A percentile compares a stretch with the other conserved stretches of the same genome.
phyloP scores from a whole-genome alignment of 1,140 invertebrate species.

The Proctacanthus coquilletti region DNA sequence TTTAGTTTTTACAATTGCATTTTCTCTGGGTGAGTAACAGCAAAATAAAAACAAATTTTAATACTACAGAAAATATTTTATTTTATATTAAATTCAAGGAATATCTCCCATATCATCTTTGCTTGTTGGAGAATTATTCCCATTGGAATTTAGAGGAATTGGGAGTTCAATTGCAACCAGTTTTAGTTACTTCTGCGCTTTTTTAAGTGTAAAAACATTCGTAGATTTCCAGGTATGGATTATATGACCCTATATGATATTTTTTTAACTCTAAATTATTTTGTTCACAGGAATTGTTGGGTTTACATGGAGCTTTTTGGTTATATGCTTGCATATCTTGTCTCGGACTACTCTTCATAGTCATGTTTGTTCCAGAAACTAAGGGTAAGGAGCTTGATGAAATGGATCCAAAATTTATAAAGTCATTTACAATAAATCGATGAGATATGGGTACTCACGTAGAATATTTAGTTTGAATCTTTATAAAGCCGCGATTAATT shows the following conservation, averaged over 20 bases:
- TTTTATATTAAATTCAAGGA: constrained; percentile 18
- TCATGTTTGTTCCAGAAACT: constrained; percentile 80
- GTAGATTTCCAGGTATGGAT: constrained; percentile 42
- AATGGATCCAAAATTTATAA: constrained; percentile 58
- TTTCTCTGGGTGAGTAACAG: constrained; percentile 44
- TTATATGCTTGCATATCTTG: constrained; percentile 74
- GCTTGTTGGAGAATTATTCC: constrained; percentile 80
- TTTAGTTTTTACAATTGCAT: constrained; percentile 67
- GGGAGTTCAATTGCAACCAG: constrained; percentile 72
- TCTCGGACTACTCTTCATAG: constrained; percentile 69
- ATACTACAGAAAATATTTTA: neutral
- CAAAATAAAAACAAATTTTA: neutral
- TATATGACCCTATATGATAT: neutral
- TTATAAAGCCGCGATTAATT: too few relatives aligned
- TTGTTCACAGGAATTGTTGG: constrained; percentile 44
- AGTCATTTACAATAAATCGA: constrained; percentile 33
- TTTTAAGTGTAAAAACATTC: constrained; percentile 83
- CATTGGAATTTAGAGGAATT: constrained; percentile 67
- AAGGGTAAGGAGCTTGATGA: constrained; percentile 79
- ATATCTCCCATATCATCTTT: constrained; percentile 87
- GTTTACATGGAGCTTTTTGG: constrained; percentile 77
- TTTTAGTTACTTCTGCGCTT: constrained; percentile 78
- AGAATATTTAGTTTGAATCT: constrained; percentile 8
- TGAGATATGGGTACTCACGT: constrained; percentile 16
- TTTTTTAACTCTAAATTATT: constrained; percentile 1